A percentile compares a stretch with the other conserved stretches of the same genome.
Evolutionary conservation across 2,113 vertebrate species (phyloP).

Genomic region (Platysternon megacephalum): DNA sequence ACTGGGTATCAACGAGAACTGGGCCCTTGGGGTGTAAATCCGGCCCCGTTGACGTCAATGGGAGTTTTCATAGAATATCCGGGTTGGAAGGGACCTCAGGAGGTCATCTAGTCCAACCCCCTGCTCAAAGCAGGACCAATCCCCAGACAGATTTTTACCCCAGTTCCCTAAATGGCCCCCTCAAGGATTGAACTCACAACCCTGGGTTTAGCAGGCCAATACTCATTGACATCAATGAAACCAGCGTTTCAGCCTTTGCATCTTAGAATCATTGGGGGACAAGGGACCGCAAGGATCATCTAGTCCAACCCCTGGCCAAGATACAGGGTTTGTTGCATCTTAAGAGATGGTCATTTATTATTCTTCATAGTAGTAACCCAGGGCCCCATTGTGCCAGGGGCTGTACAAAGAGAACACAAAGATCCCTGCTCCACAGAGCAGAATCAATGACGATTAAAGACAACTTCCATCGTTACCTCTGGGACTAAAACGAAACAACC

Average conservation of each 20-base stretch:
- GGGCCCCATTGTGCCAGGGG: accelerated
- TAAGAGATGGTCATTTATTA: neutral
- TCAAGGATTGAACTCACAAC: too few relatives aligned
- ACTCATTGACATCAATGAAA: too few relatives aligned
- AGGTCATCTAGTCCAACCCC: too few relatives aligned
- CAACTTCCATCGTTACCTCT: accelerated
- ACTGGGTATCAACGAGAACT: neutral
- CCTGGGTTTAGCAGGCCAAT: too few relatives aligned
- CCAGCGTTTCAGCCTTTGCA: neutral
- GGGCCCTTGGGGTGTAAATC: neutral
- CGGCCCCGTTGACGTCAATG: too few relatives aligned
- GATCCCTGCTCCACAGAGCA: accelerated
- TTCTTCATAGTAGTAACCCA: neutral
- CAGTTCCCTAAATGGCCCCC: too few relatives aligned
- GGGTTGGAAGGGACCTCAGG: too few relatives aligned
- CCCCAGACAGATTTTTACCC: too few relatives aligned
- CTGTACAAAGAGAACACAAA: accelerated
- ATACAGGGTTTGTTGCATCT: neutral
- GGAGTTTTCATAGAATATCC: too few relatives aligned
- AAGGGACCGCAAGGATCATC: too few relatives aligned
- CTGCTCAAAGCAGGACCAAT: too few relatives aligned
- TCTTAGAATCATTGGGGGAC: neutral
- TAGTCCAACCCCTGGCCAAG: too few relatives aligned
- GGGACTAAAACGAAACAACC: neutral
- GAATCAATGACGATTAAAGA: accelerated